Conservation (phyloP, 2,797 vertebrate species). For the Acropternis orthonyx region DNA sequence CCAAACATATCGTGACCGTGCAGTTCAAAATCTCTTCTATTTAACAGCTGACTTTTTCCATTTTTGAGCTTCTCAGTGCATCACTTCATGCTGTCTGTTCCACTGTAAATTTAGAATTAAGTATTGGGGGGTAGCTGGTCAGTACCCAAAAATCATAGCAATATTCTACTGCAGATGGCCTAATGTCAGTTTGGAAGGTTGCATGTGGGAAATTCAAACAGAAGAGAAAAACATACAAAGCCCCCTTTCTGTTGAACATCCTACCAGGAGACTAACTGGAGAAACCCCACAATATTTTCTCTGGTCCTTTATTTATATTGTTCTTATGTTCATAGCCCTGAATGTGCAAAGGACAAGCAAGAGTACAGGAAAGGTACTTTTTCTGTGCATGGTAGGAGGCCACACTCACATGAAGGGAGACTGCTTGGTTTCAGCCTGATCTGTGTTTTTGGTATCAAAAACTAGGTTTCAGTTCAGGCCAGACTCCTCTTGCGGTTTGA, state of each 20-base stretch:
- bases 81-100: neutral
- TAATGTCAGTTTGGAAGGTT: neutral
- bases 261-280: neutral
- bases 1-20: neutral
- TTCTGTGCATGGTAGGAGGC: neutral
- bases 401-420: neutral
- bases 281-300: neutral
- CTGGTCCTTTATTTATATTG: neutral
- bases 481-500: neutral
- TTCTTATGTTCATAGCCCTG: neutral
- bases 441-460: neutral
- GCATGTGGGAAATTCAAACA: neutral
- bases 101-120: neutral
- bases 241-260: neutral
- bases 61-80: neutral
- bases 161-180: neutral
- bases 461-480: neutral
- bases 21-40: neutral
- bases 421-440: neutral
- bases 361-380: neutral
- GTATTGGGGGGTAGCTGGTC: accelerated
- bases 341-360: neutral
- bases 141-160: neutral
- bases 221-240: neutral
- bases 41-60: neutral